These are phyloP conservation scores for Macrocentrus cingulum DNA, from an alignment of 1,140 invertebrate genomes.

Conservation along the genomic window DNA sequence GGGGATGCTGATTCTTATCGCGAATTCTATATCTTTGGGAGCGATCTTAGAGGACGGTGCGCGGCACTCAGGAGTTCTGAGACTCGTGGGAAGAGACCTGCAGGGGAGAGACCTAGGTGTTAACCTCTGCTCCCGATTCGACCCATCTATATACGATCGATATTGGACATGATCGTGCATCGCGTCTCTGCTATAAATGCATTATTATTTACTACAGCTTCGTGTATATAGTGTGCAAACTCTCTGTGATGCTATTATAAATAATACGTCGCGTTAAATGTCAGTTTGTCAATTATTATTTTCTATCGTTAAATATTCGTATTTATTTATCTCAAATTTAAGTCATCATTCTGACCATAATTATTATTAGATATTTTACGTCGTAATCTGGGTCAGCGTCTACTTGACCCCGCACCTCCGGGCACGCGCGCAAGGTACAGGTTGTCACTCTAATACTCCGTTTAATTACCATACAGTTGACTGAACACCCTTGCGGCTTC, in stretches of 20 bases:
- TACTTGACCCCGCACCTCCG: not conserved
- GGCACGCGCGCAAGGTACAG: not conserved
- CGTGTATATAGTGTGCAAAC: slow-evolving; percentile 19
- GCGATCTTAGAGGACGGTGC: slow-evolving; percentile 44
- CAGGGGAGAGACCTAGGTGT: slow-evolving; percentile 30
- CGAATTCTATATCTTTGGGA: slow-evolving; percentile 41
- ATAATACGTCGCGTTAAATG: slow-evolving; percentile 18
- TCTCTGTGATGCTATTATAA: slow-evolving; percentile 13
- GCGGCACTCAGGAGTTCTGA: slow-evolving; percentile 31
- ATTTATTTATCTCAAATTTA: not conserved
- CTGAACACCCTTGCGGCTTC: not conserved
- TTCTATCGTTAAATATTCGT: not conserved
- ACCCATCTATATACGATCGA: slow-evolving; percentile 27
- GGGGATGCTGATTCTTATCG: slow-evolving; percentile 50
- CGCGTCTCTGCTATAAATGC: slow-evolving; percentile 13
- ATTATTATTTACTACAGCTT: slow-evolving; percentile 19
- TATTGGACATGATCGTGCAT: slow-evolving; percentile 26
- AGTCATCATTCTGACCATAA: not conserved
- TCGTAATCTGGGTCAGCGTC: slow-evolving; percentile 9
- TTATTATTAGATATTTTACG: not conserved
- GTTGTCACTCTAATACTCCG: not conserved
- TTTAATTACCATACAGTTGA: not conserved
- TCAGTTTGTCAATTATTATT: slow-evolving; percentile 13
- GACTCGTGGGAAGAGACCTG: slow-evolving; percentile 45
- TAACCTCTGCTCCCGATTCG: slow-evolving; percentile 34